Conservation (phyloP, 2,888 invertebrate genomes). For the Epistrophella euchroma region DNA sequence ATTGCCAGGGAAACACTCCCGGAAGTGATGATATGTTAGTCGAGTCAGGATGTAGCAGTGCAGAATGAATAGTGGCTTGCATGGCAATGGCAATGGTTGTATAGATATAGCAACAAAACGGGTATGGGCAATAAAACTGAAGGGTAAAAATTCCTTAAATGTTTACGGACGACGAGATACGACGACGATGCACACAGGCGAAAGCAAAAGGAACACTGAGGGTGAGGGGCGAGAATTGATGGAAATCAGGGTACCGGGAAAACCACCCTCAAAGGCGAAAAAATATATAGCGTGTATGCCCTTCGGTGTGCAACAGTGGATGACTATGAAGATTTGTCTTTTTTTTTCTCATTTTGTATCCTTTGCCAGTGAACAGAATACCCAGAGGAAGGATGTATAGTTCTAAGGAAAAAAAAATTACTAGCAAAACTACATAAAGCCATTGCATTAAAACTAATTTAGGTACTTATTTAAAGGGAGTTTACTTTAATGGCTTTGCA, state of each 20-base stretch:
- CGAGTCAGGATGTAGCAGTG: constrained; percentile 17
- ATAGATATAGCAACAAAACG: background rate
- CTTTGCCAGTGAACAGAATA: constrained; percentile 9
- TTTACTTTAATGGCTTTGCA: constrained; percentile 40
- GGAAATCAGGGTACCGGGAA: background rate
- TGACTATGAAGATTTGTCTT: constrained; percentile 57
- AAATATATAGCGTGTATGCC: constrained; percentile 53
- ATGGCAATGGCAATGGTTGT: constrained; percentile 9
- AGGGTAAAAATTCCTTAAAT: constrained; percentile 55
- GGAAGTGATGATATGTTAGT: constrained; percentile 69
- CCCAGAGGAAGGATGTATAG: constrained; percentile 44
- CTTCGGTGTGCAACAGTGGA: constrained; percentile 72
- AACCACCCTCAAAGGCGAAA: constrained; percentile 24
- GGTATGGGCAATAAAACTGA: constrained; percentile 66
- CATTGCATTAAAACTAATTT: constrained; percentile 55
- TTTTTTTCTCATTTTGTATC: constrained; percentile 22
- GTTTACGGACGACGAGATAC: constrained; percentile 45
- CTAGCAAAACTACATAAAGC: constrained; percentile 24
- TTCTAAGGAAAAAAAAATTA: constrained; percentile 25
- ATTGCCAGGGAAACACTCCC: constrained; percentile 67
- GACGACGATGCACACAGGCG: constrained; percentile 35
- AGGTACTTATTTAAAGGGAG: constrained; percentile 41
- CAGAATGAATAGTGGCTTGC: constrained; percentile 12
- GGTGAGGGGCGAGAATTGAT: too few species aligned
- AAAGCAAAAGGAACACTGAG: background rate